Conservation (phyloP, 2,113 vertebrate species). For the Anser brachyrhynchus region DNA sequence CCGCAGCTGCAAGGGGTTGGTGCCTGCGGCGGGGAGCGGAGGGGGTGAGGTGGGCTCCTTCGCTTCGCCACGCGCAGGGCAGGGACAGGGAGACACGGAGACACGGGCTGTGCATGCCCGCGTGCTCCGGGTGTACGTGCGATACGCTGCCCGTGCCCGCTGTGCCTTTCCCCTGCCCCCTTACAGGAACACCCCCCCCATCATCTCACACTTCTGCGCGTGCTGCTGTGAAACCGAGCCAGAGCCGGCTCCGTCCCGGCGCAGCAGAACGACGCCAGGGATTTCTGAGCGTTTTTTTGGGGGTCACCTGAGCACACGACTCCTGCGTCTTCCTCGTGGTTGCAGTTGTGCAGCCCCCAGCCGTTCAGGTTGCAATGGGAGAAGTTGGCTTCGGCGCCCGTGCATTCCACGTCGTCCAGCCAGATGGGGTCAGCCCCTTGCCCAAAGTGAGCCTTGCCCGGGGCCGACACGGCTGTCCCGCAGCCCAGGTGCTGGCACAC, state of each 20-base stretch:
- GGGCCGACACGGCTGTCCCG: neutral
- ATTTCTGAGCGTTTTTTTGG: neutral
- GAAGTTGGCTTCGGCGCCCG: slow-evolving; percentile 53
- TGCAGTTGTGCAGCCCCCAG: slow-evolving; percentile 69
- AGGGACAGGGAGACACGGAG: neutral
- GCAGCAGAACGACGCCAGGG: neutral
- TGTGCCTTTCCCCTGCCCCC: neutral
- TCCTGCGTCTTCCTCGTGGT: slow-evolving; percentile 57
- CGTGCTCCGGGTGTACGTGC: rapidly evolving
- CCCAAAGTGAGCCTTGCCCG: neutral
- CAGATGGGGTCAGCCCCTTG: slow-evolving; percentile 57
- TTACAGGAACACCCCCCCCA: neutral
- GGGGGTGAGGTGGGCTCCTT: neutral
- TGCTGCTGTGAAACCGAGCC: neutral
- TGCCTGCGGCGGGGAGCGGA: neutral
- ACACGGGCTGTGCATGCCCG: rapidly evolving
- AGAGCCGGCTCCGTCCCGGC: no score
- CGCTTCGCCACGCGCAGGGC: neutral
- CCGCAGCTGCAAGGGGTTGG: neutral
- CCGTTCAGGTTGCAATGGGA: slow-evolving; percentile 33
- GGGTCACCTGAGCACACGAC: slow-evolving; percentile 72
- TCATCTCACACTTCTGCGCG: neutral
- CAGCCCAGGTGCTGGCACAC: slow-evolving; percentile 69
- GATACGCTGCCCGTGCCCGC: rapidly evolving
- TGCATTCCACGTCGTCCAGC: slow-evolving; percentile 67